Evolutionary conservation across 2,888 invertebrate genomes (phyloP), one percentile per base, ranked within the genome.

Genomic region (Drosophila birchii): DNA sequence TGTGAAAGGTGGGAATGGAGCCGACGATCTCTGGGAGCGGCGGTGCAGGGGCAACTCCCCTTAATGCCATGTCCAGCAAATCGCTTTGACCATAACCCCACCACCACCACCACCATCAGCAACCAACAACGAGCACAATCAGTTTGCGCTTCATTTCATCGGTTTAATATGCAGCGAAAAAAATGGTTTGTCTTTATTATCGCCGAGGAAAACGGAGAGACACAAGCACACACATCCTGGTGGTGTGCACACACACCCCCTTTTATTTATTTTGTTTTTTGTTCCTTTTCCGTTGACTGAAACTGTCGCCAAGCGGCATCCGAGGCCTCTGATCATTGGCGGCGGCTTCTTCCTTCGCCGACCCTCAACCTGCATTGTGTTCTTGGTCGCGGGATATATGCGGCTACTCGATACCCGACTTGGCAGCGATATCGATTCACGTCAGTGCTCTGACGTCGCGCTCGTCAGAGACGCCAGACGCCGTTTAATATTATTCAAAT

Each of bases 181-280:
- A 26, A 63, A 85, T 79, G 76, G 78, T 78, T 82, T 79, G 85
- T 86, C 88, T 89, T 80, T 75, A 78, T 89, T 88, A 89, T 83
- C 75, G 64, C 34, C 70, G 51, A 29, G 57, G 29, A 38, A 38
- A 66, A 23, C 45, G 34, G 34, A 20, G 34, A 47, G 32, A 51
- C 34, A 53, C 12, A 39, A 23, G 20, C 62, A 53, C 36, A 53
- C 32, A 51, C 34, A 43, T 67, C 68, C 56, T 67, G 55, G 32
- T 26, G 18, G 36, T 5, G n/a, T 47, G 61, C 63, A 61, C 63
- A 63, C 63, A 62, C 64, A 69, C 67, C 64, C 67, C 67, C 43
- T 58, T 36, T 18, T 47, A n/a, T 47, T 47, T 47, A 18, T 29
- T n/a, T 29, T 47, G 11, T 29, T 29, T 26, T 38, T 36, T 43